Base-by-base conservation (phyloP, 2,888 invertebrate genomes). In the Chrysodeixis includens region DNA sequence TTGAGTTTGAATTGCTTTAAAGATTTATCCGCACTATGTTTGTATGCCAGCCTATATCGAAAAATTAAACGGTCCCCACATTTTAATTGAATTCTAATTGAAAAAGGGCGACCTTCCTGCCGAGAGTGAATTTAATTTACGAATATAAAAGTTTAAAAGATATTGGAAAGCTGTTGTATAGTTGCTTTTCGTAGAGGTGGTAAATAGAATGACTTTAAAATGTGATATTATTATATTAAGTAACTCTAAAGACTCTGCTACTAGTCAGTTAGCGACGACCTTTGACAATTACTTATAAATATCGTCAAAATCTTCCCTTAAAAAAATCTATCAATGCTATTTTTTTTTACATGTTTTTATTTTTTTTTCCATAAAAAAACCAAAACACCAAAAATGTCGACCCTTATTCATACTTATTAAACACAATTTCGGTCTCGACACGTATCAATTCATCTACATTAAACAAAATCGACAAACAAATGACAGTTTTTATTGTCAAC, bases 1-100 rank as follows among this genome's bases (percentile, higher is more conserved):
- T 93, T 92, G 93, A 93, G 90, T 93, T 93, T 91, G 89, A 88
- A 93, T 93, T 90, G 93, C 90, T 92, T 92, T 90, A 92, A 92
- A 92, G 91, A 93, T 92, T 92, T 91, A 92, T 90, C 83, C 81
- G 74, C 86, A 89, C 88, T 90, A 87, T 89, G 86, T 87, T 86
- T 86, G 86, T 83, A 79, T 83, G 77, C 78, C 72, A 75, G 82
- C 83, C 82, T 87, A 87, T 86, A 83, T 78, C 79, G 80, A 83
- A 88, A 87, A 86, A 88, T 86, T 87, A 86, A 87, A 84, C 82
- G 83, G 81, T 82, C 79, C 83, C 83, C 76, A 81, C 81, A 84
- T 85, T 89, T 88, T 88, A 90, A 90, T 90, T 88, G 86, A 89
- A 90, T 85, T 83, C 76, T 79, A 86, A 83, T 85, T 86, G 83